Percentiles rank a stretch among this genome's conserved stretches.
These are phyloP conservation scores for Scyliorhinus canicula DNA, from an alignment of 2,797 vertebrate species.

Conservation along the genomic window DNA sequence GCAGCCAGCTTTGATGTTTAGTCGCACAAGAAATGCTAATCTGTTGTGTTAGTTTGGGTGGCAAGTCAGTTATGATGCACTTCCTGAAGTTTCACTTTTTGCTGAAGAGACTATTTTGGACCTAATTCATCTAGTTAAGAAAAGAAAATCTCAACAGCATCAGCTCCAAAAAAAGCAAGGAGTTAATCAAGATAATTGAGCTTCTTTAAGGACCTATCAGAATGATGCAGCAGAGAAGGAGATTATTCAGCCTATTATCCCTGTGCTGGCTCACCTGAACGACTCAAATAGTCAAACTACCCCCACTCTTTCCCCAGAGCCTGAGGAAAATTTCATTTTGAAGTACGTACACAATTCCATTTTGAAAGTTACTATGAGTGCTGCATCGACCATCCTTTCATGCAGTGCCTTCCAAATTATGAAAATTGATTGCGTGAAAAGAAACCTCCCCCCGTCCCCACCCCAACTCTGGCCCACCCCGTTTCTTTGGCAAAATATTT, in stretches of 20 bases:
- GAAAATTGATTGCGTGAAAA: neutral
- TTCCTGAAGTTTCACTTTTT: neutral
- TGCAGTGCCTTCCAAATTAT: neutral
- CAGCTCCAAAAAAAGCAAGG: neutral
- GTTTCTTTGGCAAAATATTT: neutral
- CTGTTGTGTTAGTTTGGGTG: neutral
- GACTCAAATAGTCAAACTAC: neutral
- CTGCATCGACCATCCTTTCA: neutral
- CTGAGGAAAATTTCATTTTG: neutral
- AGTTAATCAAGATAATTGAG: neutral
- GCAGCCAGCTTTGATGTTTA: neutral
- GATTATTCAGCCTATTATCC: neutral
- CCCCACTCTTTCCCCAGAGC: neutral
- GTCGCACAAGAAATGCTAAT: neutral
- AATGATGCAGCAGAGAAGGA: neutral
- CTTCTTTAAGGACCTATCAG: neutral
- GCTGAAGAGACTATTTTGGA: neutral
- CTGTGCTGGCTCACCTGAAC: neutral
- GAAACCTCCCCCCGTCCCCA: neutral
- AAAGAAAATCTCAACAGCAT: neutral
- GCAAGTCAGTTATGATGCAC: neutral
- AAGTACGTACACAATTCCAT: neutral
- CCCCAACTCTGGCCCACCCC: no score
- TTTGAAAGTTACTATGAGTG: neutral
- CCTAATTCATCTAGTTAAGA: neutral